These are phyloP conservation scores for Emydocephalus ijimae DNA, from an alignment of 2,113 vertebrate species.

Conservation along the genomic window DNA sequence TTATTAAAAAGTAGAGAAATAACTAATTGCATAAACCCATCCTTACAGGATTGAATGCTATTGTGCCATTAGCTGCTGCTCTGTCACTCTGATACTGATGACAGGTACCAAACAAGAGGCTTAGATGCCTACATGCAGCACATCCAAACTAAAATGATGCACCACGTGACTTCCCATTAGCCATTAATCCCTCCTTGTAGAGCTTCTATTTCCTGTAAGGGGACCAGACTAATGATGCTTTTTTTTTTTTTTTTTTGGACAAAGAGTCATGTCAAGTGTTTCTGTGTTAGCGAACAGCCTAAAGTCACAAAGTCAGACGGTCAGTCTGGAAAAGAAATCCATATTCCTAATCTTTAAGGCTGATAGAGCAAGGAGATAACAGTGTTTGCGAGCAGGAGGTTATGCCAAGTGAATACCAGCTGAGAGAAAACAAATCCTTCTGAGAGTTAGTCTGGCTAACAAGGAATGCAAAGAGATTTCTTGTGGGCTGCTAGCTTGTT, in stretches of 20 bases:
- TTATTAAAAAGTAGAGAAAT: neutral
- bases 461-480: conserved; percentile 6
- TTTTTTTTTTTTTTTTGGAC: conserved; percentile 60
- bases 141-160: conserved; percentile 27
- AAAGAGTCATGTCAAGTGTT: conserved; percentile 67
- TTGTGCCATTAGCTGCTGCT: neutral
- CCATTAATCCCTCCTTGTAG: conserved; percentile 67
- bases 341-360: conserved; percentile 69
- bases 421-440: conserved; percentile 35
- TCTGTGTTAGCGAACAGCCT: conserved; percentile 57
- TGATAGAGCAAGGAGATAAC: conserved; percentile 70
- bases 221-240: conserved; percentile 72
- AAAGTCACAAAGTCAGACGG: conserved; percentile 73
- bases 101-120: conserved; percentile 47
- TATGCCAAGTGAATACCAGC: conserved; percentile 51
- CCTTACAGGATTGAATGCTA: conserved; percentile 6
- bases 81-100: conserved; percentile 24
- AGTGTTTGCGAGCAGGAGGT: conserved; percentile 53
- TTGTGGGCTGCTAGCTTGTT: neutral
- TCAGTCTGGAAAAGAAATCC: conserved; percentile 76
- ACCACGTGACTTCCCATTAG: conserved; percentile 72
- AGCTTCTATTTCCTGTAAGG: conserved; percentile 84
- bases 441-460: conserved; percentile 30
- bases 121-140: neutral
- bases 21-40: conserved; percentile 11